Percentiles rank a stretch among this genome's conserved stretches.
Evolutionary conservation across 2,113 vertebrate species (phyloP).

Genomic region (Dunckerocampus dactyliophorus): DNA sequence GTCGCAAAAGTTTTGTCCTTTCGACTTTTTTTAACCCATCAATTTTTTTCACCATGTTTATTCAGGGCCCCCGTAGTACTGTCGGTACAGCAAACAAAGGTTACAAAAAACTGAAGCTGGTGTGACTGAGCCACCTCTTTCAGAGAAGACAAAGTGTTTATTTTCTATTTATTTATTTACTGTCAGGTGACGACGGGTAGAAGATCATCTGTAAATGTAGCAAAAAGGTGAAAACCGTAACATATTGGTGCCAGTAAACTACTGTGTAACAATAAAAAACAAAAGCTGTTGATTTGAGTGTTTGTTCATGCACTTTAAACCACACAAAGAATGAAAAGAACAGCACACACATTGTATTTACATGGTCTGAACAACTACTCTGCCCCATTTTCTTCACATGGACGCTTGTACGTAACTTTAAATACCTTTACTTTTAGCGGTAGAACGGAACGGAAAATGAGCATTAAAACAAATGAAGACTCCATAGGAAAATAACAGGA

Average conservation of each 20-base stretch:
- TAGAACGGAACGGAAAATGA: too few species aligned
- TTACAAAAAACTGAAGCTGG: slow-evolving; percentile 32
- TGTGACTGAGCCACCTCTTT: slow-evolving; percentile 33
- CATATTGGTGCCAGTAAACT: slow-evolving; percentile 66
- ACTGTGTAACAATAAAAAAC: slow-evolving; percentile 50
- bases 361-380: too few species aligned
- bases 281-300: slow-evolving; percentile 4
- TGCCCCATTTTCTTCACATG: too few species aligned
- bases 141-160: slow-evolving; percentile 36
- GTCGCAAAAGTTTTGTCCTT: too few species aligned
- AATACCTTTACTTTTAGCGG: too few species aligned
- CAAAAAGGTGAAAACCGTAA: slow-evolving; percentile 59
- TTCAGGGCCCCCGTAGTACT: too few species aligned
- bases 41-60: too few species aligned
- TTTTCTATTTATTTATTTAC: slow-evolving; percentile 71
- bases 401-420: too few species aligned
- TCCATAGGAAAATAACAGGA: too few species aligned
- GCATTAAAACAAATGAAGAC: too few species aligned
- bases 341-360: background rate
- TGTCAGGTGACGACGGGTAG: slow-evolving; percentile 48
- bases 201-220: slow-evolving; percentile 73
- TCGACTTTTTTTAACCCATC: too few species aligned
- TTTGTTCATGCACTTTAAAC: background rate
- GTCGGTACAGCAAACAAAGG: slow-evolving; percentile 18
- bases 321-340: background rate